phyloP scores from a whole-genome alignment of 2,888 invertebrate genomes.

The Galerucella pusilla region DNA sequence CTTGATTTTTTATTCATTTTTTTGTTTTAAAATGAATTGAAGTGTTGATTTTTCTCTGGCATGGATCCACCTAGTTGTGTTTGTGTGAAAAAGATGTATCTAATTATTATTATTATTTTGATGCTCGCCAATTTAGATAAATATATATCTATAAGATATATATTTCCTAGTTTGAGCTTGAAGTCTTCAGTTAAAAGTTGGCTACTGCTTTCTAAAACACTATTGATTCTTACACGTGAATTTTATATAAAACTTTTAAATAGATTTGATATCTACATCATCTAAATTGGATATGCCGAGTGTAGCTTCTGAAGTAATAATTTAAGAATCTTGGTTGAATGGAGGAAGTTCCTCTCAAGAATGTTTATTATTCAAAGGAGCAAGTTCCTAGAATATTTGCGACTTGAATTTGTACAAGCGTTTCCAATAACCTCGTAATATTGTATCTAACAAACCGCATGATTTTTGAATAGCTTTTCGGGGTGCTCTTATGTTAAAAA shows the following conservation, averaged over 20 bases:
- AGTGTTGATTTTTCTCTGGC: neutral
- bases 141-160: neutral
- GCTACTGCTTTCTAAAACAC: neutral
- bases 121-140: too few relatives aligned
- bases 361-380: neutral
- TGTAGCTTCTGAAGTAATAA: neutral
- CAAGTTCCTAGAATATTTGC: neutral
- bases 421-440: neutral
- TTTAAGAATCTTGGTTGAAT: neutral
- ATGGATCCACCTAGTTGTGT: neutral
- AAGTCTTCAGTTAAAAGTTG: neutral
- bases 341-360: neutral
- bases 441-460: neutral
- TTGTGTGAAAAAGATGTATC: neutral
- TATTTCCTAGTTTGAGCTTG: neutral
- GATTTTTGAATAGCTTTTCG: neutral
- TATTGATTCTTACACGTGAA: neutral
- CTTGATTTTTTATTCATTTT: too few relatives aligned
- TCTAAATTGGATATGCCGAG: constrained; percentile 6
- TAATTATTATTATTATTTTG: neutral
- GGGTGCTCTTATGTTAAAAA: too few relatives aligned
- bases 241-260: constrained; percentile 9
- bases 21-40: too few relatives aligned
- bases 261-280: constrained; percentile 2
- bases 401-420: neutral